Evolutionary conservation across 2,888 invertebrate genomes (phyloP).

Genomic region (Lithosia quadra): DNA sequence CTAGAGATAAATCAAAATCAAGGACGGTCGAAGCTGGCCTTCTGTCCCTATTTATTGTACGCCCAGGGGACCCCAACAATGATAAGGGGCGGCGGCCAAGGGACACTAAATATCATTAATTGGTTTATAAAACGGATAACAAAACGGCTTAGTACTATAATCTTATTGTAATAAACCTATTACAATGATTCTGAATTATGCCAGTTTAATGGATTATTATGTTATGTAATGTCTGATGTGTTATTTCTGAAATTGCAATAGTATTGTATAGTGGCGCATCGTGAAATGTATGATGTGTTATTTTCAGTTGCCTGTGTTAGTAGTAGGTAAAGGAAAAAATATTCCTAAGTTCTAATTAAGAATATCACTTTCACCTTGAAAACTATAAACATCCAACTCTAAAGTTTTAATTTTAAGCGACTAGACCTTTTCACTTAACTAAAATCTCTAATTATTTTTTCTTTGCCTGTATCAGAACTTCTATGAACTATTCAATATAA

Average conservation of each 20-base stretch:
- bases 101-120: slow-evolving; percentile 2
- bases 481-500: no score
- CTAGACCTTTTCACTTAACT: no score
- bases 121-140: slow-evolving; percentile 4
- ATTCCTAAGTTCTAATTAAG: no score
- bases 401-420: no score
- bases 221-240: not conserved
- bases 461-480: no score
- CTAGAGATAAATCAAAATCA: not conserved
- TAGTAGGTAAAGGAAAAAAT: no score
- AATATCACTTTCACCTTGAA: no score
- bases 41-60: not conserved
- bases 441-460: no score
- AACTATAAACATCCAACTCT: no score
- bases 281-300: no score
- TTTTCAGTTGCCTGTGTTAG: no score
- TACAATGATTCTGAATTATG: not conserved
- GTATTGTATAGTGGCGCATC: not conserved
- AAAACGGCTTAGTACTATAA: slow-evolving; percentile 1
- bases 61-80: not conserved
- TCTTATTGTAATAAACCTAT: not conserved
- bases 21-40: slow-evolving; percentile 1
- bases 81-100: not conserved
- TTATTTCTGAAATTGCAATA: not conserved
- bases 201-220: not conserved